Percentiles rank a stretch among this genome's conserved stretches.
Conservation (phyloP, 2,113 vertebrate species). For the Rafetus swinhoei region DNA sequence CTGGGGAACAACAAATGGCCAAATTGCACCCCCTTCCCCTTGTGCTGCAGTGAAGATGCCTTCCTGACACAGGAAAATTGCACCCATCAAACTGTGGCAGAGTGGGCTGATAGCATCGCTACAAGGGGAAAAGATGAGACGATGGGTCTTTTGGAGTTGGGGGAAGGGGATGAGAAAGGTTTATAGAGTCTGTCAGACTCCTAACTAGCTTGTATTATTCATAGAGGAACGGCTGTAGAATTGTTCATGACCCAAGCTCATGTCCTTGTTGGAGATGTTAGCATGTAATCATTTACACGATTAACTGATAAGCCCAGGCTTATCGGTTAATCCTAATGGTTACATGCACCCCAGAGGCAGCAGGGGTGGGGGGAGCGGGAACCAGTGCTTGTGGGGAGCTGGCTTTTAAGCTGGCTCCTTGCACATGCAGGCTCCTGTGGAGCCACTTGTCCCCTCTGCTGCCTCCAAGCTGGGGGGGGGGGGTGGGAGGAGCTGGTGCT, state of each 20-base stretch:
- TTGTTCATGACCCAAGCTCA: background rate
- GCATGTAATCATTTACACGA: too few species aligned
- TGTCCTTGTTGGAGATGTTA: background rate
- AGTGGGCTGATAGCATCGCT: background rate
- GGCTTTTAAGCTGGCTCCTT: too few species aligned
- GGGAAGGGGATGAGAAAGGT: background rate
- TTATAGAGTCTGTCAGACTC: background rate
- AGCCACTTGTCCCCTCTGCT: too few species aligned
- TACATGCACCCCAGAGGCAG: too few species aligned
- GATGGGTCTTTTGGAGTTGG: background rate
- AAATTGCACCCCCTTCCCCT: background rate
- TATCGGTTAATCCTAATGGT: too few species aligned
- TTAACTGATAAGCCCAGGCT: too few species aligned
- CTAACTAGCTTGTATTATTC: background rate
- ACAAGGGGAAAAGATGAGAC: accelerated
- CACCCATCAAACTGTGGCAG: accelerated
- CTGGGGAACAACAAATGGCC: background rate
- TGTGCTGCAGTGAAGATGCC: background rate
- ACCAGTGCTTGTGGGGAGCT: too few species aligned
- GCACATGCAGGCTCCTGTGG: too few species aligned
- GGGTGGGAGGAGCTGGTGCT: too few species aligned
- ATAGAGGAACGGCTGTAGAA: background rate
- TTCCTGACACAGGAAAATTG: background rate
- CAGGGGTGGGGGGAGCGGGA: too few species aligned
- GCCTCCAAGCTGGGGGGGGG: too few species aligned